phyloP scores from a whole-genome alignment of 2,113 vertebrate species.

The Chelonoidis abingdonii region DNA sequence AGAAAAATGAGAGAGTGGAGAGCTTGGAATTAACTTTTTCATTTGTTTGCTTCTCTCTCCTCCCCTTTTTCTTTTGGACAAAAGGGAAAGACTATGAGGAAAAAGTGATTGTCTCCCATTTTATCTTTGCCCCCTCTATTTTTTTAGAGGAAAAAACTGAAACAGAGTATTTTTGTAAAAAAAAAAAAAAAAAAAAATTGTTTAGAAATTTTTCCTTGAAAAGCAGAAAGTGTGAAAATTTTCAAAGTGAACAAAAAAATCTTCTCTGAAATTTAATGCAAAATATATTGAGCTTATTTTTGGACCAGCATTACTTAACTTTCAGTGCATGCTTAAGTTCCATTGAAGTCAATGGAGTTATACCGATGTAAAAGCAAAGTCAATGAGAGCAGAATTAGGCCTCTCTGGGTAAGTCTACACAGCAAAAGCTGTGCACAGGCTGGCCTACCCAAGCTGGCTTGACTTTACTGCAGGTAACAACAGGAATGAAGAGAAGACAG shows the following conservation, averaged over 20 bases:
- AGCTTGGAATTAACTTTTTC: accelerated
- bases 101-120: background rate
- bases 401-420: background rate
- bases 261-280: background rate
- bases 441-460: background rate
- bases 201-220: background rate
- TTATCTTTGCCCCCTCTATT: background rate
- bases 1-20: background rate
- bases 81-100: background rate
- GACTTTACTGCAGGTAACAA: background rate
- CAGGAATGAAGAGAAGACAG: background rate
- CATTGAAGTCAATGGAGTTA: background rate
- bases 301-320: background rate
- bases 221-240: background rate
- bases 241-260: background rate
- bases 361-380: background rate
- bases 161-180: background rate
- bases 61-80: background rate
- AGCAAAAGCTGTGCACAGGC: background rate
- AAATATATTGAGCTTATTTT: background rate
- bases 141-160: background rate
- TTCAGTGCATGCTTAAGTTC: background rate
- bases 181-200: background rate
- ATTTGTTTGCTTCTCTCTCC: background rate
- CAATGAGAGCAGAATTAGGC: background rate